Evolutionary conservation across 1,140 invertebrate species (phyloP).

Genomic region (Zeugodacus cucurbitae): DNA sequence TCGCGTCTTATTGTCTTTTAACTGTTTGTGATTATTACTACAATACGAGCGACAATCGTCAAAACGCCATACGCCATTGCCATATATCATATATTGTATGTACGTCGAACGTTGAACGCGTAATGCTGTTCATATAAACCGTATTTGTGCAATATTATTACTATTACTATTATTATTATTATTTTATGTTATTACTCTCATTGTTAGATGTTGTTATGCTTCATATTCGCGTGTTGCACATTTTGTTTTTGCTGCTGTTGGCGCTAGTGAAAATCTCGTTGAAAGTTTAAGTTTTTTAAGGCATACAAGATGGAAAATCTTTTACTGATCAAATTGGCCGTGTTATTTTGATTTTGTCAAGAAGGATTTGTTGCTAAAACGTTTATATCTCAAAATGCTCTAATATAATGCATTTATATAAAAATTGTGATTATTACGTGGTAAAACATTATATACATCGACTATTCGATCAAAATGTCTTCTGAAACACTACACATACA

Average conservation of each 20-base stretch:
- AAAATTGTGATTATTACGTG: too few relatives aligned
- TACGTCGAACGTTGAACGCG: background rate
- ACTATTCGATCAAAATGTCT: too few relatives aligned
- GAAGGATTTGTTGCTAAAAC: too few relatives aligned
- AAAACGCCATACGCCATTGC: constrained; percentile 24
- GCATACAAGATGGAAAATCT: background rate
- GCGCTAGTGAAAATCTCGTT: background rate
- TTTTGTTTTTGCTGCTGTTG: background rate
- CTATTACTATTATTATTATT: constrained; percentile 14
- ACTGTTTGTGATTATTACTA: constrained; percentile 56
- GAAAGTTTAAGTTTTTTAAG: background rate
- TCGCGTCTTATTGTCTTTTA: constrained; percentile 61
- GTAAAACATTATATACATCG: too few relatives aligned
- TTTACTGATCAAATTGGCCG: background rate
- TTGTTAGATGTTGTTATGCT: background rate
- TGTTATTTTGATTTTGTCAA: too few relatives aligned
- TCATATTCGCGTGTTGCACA: background rate
- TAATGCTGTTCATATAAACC: background rate
- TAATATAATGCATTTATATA: too few relatives aligned
- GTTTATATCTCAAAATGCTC: too few relatives aligned
- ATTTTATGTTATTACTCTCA: background rate
- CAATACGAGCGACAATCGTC: constrained; percentile 7
- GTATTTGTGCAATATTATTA: constrained; percentile 4
- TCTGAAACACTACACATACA: background rate
- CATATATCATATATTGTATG: constrained; percentile 11